Percentiles rank a stretch among this genome's conserved stretches.
Evolutionary conservation across 2,888 invertebrate species (phyloP).

Genomic region (Diarsia rubi): DNA sequence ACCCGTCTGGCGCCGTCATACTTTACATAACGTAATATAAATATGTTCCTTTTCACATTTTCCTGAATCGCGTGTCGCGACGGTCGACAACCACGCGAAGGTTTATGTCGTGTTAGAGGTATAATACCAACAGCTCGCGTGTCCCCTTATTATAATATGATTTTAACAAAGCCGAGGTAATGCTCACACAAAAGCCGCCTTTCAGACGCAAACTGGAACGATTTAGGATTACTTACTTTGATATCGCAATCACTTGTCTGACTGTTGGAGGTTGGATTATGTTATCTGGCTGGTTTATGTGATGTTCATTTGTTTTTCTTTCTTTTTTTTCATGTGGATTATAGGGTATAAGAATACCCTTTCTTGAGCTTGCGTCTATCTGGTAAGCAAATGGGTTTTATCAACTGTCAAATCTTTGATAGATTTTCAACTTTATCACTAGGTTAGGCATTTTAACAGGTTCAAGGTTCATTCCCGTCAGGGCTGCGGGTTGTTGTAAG

Average conservation of each 20-base stretch:
- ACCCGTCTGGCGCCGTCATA: background rate
- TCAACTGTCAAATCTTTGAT: no score
- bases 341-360: background rate
- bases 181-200: conserved; percentile 84
- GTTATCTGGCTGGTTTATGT: conserved; percentile 42
- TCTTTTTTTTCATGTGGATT: background rate
- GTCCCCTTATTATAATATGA: conserved; percentile 86
- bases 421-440: no score
- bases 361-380: background rate
- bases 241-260: conserved; percentile 69
- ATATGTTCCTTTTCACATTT: conserved; percentile 69
- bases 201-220: conserved; percentile 84
- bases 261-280: conserved; percentile 49
- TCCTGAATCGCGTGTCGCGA: conserved; percentile 77
- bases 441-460: no score
- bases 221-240: conserved; percentile 76
- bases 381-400: background rate
- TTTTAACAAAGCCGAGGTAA: conserved; percentile 85
- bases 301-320: conserved; percentile 21
- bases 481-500: no score
- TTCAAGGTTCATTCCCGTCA: no score
- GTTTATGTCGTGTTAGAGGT: conserved; percentile 76
- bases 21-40: conserved; percentile 52
- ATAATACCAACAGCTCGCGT: conserved; percentile 87
- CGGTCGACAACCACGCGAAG: conserved; percentile 75